These are phyloP conservation scores for Rhinoraja longicauda DNA, from an alignment of 2,797 vertebrate genomes.

Conservation along the genomic window DNA sequence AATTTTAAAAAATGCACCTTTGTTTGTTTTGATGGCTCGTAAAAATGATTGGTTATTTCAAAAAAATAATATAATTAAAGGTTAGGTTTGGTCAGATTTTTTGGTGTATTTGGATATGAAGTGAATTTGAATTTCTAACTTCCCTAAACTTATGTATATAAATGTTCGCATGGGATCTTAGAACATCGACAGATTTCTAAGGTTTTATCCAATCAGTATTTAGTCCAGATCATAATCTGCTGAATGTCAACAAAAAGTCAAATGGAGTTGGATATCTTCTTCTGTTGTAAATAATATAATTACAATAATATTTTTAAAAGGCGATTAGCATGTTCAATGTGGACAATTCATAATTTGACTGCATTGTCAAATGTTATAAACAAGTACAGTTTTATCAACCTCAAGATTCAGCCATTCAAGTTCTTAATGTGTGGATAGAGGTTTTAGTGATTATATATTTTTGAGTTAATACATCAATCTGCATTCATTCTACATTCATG, in stretches of 20 bases:
- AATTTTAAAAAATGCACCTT: neutral
- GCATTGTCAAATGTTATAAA: neutral
- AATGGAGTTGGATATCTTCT: neutral
- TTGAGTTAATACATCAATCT: neutral
- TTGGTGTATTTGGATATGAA: neutral
- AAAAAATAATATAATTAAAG: neutral
- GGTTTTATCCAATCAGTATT: too few species aligned
- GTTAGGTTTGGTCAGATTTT: neutral
- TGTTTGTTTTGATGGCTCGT: neutral
- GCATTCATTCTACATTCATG: too few species aligned
- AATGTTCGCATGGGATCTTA: too few species aligned
- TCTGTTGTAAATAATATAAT: neutral
- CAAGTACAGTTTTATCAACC: neutral
- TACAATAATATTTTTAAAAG: neutral
- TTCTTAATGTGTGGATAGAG: neutral
- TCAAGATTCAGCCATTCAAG: neutral
- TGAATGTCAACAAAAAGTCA: neutral
- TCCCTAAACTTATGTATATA: too few species aligned
- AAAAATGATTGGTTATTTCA: neutral
- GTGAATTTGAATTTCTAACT: too few species aligned
- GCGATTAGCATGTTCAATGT: neutral
- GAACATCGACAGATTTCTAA: too few species aligned
- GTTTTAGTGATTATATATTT: neutral
- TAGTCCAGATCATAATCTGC: neutral
- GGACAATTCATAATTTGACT: constrained; percentile 41